phyloP scores from a whole-genome alignment of 2,888 invertebrate species.

The Acanthoscelides obtectus region DNA sequence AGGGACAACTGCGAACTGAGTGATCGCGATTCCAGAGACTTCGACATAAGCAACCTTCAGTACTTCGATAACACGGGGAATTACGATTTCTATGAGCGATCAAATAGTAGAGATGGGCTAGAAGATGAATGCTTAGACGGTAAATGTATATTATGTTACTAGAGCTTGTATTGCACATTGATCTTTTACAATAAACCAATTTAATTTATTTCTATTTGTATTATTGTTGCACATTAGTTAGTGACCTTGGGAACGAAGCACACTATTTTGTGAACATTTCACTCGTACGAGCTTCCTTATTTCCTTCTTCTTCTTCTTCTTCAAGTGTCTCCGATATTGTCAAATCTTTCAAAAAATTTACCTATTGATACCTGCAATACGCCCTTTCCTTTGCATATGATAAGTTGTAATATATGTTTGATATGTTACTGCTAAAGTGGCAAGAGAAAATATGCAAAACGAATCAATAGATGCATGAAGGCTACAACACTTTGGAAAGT shows the following conservation, averaged over 20 bases:
- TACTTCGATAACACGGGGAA: slow-evolving; percentile 79
- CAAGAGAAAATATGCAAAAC: too few species aligned
- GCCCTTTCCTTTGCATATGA: too few species aligned
- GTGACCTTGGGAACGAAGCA: not conserved
- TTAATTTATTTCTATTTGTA: not conserved
- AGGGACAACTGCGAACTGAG: slow-evolving; percentile 87
- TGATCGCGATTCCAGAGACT: slow-evolving; percentile 77
- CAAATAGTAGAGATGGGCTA: slow-evolving; percentile 63
- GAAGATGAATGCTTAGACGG: slow-evolving; percentile 82
- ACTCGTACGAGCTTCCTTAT: not conserved
- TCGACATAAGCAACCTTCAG: slow-evolving; percentile 79
- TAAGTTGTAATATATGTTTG: too few species aligned
- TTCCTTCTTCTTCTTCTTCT: not conserved
- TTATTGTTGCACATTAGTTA: not conserved
- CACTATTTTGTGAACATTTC: not conserved
- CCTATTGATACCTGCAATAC: too few species aligned
- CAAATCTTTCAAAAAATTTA: too few species aligned
- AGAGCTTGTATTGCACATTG: slow-evolving; percentile 3
- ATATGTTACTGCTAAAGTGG: too few species aligned
- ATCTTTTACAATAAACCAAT: slow-evolving; percentile 2
- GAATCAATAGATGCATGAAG: too few species aligned
- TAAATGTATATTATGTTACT: slow-evolving; percentile 40
- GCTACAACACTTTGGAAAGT: too few species aligned
- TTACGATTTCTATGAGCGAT: slow-evolving; percentile 81
- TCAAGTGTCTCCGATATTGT: too few species aligned